A percentile compares a stretch with the other conserved stretches of the same genome.
Conservation (phyloP, 2,888 invertebrate species). For the Agrochola macilenta region DNA sequence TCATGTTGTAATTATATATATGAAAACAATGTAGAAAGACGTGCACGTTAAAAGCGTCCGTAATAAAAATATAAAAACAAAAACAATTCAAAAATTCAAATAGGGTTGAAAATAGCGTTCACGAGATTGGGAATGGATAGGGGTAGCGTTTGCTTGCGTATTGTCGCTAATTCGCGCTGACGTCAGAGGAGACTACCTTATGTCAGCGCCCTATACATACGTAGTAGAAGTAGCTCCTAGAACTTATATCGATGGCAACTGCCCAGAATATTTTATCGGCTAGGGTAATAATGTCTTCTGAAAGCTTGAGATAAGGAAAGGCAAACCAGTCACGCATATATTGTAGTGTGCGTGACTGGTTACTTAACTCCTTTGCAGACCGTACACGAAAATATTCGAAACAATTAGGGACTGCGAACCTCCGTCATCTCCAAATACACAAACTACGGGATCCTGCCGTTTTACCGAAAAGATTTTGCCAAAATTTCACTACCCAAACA, state of each 20-base stretch:
- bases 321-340: no score
- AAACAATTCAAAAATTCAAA: no score
- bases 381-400: background rate
- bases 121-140: background rate
- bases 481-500: no score
- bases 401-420: no score
- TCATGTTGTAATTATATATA: no score
- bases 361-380: no score
- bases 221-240: background rate
- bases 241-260: background rate
- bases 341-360: no score
- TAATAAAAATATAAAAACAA: no score
- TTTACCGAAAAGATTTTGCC: no score
- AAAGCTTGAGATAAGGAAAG: background rate
- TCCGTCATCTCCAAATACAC: background rate
- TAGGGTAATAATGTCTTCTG: background rate
- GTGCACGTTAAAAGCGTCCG: no score
- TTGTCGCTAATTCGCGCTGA: background rate
- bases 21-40: no score
- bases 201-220: background rate
- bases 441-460: no score
- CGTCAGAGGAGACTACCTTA: background rate
- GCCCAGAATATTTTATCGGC: background rate
- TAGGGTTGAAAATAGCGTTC: background rate
- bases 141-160: background rate